phyloP scores from a whole-genome alignment of 2,797 vertebrate species.

The Gobio occitaniae region DNA sequence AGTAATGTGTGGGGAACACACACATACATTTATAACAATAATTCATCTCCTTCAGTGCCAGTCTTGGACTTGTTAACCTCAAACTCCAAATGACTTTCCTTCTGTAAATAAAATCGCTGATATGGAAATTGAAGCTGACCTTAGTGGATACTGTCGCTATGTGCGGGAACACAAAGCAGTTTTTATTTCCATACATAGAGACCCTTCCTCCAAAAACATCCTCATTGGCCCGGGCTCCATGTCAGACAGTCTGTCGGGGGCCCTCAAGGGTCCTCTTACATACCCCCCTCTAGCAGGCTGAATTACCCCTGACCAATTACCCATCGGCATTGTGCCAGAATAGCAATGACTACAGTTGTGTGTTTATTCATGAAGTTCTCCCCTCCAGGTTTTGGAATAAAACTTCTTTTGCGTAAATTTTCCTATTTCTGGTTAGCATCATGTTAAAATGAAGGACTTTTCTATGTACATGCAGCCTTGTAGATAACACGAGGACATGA shows the following conservation, averaged over 20 bases:
- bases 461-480: constrained; percentile 1
- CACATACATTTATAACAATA: constrained; percentile 10
- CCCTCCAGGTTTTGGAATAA: constrained; percentile 16
- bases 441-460: constrained; percentile 28
- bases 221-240: constrained; percentile 54
- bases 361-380: constrained; percentile 55
- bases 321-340: constrained; percentile 46
- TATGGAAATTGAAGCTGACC: constrained; percentile 37
- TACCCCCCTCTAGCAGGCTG: constrained; percentile 50
- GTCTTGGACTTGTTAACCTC: constrained; percentile 11
- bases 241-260: constrained; percentile 52
- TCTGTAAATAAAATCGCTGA: constrained; percentile 43
- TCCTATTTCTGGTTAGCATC: constrained; percentile 30
- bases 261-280: constrained; percentile 61
- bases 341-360: constrained; percentile 46
- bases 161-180: constrained; percentile 48
- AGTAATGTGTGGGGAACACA: neutral
- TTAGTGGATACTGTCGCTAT: constrained; percentile 50
- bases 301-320: constrained; percentile 64
- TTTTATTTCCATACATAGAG: constrained; percentile 63
- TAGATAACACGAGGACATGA: constrained; percentile 1
- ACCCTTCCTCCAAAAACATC: constrained; percentile 43
- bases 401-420: neutral
- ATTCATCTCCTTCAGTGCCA: constrained; percentile 12
- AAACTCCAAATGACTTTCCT: constrained; percentile 12